phyloP scores from a whole-genome alignment of 2,888 invertebrate genomes.

The Drosophila helvetica region DNA sequence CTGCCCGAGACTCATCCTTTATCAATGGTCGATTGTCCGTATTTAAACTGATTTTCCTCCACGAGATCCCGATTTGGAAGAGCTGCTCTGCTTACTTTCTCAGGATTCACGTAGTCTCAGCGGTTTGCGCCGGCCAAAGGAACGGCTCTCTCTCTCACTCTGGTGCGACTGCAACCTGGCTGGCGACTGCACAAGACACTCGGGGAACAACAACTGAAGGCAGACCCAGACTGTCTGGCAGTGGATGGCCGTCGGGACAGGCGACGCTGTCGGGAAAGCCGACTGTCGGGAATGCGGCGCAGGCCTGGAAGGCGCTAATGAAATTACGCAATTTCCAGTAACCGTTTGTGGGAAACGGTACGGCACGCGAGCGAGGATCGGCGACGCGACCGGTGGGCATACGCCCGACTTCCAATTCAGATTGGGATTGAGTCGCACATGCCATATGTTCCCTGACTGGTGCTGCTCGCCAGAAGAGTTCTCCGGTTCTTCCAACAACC shows the following conservation, averaged over 20 bases:
- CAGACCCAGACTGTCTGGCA: conserved; percentile 4
- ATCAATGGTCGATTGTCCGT: conserved; percentile 61
- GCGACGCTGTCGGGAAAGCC: conserved; percentile 16
- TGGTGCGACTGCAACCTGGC: conserved; percentile 13
- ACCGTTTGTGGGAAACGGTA: neutral
- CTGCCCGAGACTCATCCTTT: conserved; percentile 40
- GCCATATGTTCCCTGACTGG: no score
- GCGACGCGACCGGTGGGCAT: neutral
- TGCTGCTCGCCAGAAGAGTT: neutral
- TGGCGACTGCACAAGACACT: conserved; percentile 52
- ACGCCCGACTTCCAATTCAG: no score
- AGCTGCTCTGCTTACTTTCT: neutral
- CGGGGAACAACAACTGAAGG: conserved; percentile 45
- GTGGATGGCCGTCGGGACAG: no score
- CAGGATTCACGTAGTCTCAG: conserved; percentile 18
- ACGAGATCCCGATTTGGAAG: neutral
- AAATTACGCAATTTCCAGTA: conserved; percentile 80
- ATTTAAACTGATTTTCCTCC: conserved; percentile 8
- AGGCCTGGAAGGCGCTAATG: conserved; percentile 49
- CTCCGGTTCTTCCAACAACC: no score
- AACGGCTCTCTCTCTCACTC: conserved; percentile 1
- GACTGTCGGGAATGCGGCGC: conserved; percentile 3
- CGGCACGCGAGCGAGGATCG: neutral
- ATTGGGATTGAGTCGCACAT: no score
- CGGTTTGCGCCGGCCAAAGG: conserved; percentile 29